Base-by-base conservation (phyloP, 92 coral and sea anemone genomes). In the Pocillopora meandrina region DNA sequence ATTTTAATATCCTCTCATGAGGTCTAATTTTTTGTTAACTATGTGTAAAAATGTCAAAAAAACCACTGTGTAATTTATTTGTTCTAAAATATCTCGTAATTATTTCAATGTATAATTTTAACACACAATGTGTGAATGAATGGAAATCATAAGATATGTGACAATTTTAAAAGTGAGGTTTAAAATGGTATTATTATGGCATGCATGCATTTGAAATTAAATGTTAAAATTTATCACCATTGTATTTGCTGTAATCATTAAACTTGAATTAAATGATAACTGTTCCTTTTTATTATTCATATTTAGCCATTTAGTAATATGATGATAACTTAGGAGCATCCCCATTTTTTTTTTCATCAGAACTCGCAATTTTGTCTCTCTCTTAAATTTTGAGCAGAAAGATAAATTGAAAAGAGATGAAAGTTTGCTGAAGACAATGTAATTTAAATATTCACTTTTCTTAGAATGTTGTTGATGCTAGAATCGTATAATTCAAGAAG, bases 81-180 rank as follows among this genome's bases (percentile, higher is more conserved):
- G 72, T 79, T 80, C 42, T 80, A 80, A 56, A 56, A 66, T 61
- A 76, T 76, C 18, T 76, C 18, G 35, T 14, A 35, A 17, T 71
- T 71, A 12, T 15, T 5, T 3, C 12, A 17, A 35, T 71, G 31
- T 15, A 5, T 3, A 12, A 74, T 57, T 31, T 57, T 56, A 11
- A 74, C 20, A 12, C 36, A 56, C 65, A 5, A 16, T 74, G 63
- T 56, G 62, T 56, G 55, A 56, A 74, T 11, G 4, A 21, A 12
- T 11, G 7, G 21, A 67, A 4, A 67, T 12, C 14, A 59, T 59
- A 59, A 59, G 10, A 59, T 42, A 59, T 70, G 74, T 70, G 7
- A 70, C 17, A 15, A 0, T 2, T 70, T 34, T 3, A 1, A 2
- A 10, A 70, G 56, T 35, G 42, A 17, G 14, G 55, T 20, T 70